Evolutionary conservation across 1,140 invertebrate species (phyloP).

Genomic region (Drosophila neocordata): DNA sequence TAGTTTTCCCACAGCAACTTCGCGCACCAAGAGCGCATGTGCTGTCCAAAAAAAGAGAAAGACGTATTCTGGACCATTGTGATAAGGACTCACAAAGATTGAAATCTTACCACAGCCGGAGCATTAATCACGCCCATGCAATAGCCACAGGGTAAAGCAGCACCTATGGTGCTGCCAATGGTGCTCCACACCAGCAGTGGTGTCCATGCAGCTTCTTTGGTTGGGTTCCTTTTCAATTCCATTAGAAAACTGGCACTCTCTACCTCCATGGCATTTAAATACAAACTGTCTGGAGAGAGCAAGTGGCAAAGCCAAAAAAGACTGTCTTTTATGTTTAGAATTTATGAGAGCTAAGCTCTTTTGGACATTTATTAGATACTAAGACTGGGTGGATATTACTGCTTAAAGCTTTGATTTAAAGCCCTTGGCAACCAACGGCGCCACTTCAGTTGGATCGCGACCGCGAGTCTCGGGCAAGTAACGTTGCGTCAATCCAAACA

Average conservation of each 20-base stretch:
- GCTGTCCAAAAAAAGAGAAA: constrained; percentile 83
- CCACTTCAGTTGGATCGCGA: constrained; percentile 85
- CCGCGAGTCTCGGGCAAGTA: constrained; percentile 90
- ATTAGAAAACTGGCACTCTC: constrained; percentile 20
- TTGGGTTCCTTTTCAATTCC: constrained; percentile 7
- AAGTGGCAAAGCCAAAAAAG: background rate
- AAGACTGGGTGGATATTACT: background rate
- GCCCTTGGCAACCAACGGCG: constrained; percentile 83
- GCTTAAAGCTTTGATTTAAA: constrained; percentile 82
- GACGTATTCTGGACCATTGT: background rate
- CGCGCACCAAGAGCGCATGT: constrained; percentile 89
- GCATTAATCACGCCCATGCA: constrained; percentile 95
- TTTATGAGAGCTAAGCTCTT: constrained; percentile 4
- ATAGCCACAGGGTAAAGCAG: constrained; percentile 92
- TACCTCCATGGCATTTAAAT: constrained; percentile 1
- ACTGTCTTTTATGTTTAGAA: background rate
- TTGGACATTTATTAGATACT: constrained; percentile 16
- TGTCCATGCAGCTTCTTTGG: constrained; percentile 37
- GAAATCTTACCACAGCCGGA: constrained; percentile 39
- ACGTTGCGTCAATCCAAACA: constrained; percentile 86
- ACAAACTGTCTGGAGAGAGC: background rate
- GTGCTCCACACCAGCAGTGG: constrained; percentile 52
- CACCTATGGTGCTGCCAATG: constrained; percentile 87
- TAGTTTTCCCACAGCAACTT: constrained; percentile 86
- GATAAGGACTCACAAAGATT: background rate